Percentiles rank a stretch among this genome's conserved stretches.
Evolutionary conservation across 2,113 vertebrate genomes (phyloP).

Genomic region (Columba livia): DNA sequence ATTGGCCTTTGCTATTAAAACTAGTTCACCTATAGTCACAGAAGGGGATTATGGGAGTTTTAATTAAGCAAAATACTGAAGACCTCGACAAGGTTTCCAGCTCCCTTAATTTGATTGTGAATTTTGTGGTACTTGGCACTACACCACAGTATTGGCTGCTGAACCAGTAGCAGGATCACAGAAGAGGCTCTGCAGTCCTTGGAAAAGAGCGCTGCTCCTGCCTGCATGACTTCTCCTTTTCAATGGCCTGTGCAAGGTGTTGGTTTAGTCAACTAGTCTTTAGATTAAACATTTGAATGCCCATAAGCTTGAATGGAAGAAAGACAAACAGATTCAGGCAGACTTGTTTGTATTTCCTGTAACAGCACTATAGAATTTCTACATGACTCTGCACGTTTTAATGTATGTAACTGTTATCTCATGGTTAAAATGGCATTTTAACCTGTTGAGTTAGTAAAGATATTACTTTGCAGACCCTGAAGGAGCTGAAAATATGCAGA

Average conservation of each 20-base stretch:
- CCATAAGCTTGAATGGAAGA: not conserved
- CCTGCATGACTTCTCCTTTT: not conserved
- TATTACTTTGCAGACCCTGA: not conserved
- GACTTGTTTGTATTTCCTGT: not conserved
- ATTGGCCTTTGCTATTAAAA: not conserved
- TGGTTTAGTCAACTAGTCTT: not conserved
- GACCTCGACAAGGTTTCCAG: not conserved
- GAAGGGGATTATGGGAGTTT: not conserved
- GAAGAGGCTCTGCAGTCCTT: not conserved
- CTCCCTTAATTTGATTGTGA: not conserved
- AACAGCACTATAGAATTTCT: not conserved
- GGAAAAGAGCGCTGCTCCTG: not conserved
- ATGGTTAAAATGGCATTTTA: too few relatives aligned
- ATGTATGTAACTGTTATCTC: too few relatives aligned
- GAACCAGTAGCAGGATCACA: not conserved
- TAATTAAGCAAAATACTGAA: not conserved
- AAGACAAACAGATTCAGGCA: not conserved
- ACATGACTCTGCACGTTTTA: not conserved
- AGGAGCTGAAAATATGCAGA: not conserved
- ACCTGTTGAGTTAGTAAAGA: not conserved
- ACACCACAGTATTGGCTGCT: not conserved
- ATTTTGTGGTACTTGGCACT: not conserved
- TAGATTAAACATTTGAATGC: not conserved
- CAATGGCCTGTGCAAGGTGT: not conserved
- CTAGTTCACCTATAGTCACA: not conserved